phyloP scores from a whole-genome alignment of 2,797 vertebrate species.

The Crocodylus rhombifer region DNA sequence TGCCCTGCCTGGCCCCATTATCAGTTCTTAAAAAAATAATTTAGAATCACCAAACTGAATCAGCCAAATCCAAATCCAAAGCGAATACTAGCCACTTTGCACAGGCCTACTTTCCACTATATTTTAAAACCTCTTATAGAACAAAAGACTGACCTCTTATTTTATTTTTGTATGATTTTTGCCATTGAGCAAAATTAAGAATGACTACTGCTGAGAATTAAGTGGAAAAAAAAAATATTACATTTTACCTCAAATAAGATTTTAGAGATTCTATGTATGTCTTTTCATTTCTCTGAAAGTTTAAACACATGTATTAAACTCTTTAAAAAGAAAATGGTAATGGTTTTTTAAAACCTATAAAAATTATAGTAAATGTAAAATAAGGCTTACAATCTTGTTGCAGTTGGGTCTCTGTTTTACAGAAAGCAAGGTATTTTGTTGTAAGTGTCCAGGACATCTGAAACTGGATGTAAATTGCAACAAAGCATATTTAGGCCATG shows the following conservation, averaged over 20 bases:
- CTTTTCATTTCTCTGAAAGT: not conserved
- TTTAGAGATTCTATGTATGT: not conserved
- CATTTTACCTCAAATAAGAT: not conserved
- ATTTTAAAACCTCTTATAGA: not conserved
- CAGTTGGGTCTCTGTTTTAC: rapidly evolving
- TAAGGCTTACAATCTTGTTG: not conserved
- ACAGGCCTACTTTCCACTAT: not conserved
- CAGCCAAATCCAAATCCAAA: too few species aligned
- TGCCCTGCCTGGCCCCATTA: too few species aligned
- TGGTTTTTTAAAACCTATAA: not conserved
- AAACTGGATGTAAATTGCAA: too few species aligned
- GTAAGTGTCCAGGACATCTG: too few species aligned
- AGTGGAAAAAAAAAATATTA: not conserved
- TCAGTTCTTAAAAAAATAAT: too few species aligned
- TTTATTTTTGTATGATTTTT: not conserved
- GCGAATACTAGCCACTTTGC: too few species aligned
- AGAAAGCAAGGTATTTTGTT: not conserved
- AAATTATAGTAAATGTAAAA: not conserved
- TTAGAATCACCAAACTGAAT: too few species aligned
- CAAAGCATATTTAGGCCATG: too few species aligned
- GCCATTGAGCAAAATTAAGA: not conserved
- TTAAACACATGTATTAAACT: not conserved
- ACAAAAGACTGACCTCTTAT: not conserved
- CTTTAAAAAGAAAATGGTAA: not conserved
- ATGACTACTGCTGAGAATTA: not conserved